phyloP scores from a whole-genome alignment of 2,888 invertebrate genomes.

The Pheosia gnoma region DNA sequence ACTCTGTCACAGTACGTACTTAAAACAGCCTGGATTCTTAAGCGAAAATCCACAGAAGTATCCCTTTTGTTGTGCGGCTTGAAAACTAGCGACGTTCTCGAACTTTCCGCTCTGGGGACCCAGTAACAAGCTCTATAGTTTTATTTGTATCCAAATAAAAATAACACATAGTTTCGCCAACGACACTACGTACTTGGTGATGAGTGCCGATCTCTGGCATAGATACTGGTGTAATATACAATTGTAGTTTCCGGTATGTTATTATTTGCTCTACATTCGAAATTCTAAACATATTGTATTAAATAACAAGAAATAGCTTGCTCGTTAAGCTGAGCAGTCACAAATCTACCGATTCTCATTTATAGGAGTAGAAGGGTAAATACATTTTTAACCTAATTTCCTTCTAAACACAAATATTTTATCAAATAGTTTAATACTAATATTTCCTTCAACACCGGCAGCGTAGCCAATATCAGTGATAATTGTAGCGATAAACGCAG shows the following conservation, averaged over 20 bases:
- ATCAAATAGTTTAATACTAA: no score
- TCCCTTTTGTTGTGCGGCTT: not conserved
- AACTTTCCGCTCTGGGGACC: not conserved
- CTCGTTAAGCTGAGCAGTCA: no score
- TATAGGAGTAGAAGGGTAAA: no score
- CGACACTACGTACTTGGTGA: not conserved
- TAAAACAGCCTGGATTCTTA: not conserved
- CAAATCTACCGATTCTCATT: no score
- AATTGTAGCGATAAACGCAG: not conserved
- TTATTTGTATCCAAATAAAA: not conserved
- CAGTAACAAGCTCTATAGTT: not conserved
- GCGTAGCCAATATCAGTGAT: not conserved
- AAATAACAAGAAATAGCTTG: no score
- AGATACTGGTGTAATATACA: no score
- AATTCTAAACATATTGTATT: no score
- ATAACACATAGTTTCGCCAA: not conserved
- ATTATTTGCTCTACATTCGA: no score
- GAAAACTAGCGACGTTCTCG: not conserved
- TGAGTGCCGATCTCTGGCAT: not conserved
- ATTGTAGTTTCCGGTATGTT: no score
- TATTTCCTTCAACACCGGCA: not conserved
- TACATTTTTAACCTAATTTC: no score
- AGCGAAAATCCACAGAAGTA: not conserved
- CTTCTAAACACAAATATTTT: no score
- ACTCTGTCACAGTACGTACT: not conserved